A percentile compares a stretch with the other conserved stretches of the same genome.
phyloP scores from a whole-genome alignment of 2,113 vertebrate species.

The Larimichthys polyactis region DNA sequence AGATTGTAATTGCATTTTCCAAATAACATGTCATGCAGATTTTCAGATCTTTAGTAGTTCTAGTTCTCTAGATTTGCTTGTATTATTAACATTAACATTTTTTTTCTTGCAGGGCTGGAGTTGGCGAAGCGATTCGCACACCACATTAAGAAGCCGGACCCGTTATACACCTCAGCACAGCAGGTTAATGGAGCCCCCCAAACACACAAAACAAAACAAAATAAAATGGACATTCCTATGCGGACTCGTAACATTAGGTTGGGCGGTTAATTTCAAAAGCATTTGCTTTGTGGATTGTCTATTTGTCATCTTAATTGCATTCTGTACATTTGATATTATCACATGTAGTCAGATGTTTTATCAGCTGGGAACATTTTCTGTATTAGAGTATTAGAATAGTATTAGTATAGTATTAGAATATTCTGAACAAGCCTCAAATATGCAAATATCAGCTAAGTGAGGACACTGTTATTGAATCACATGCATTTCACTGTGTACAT shows the following conservation, averaged over 20 bases:
- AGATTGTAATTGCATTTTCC: neutral
- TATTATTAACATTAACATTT: slow-evolving; percentile 7
- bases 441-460: neutral
- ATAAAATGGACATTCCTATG: neutral
- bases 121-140: neutral
- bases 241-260: neutral
- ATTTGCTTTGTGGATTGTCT: slow-evolving; percentile 3
- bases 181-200: slow-evolving; percentile 11
- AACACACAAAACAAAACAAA: slow-evolving; percentile 4
- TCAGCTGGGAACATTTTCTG: neutral
- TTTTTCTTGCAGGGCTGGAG: slow-evolving; percentile 38
- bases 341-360: neutral
- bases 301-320: neutral
- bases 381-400: neutral
- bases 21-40: neutral
- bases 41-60: neutral
- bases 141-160: slow-evolving; percentile 8
- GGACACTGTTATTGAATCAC: neutral
- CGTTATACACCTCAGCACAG: neutral
- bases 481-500: neutral
- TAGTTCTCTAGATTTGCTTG: neutral
- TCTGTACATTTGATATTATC: neutral
- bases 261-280: neutral
- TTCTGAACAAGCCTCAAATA: neutral
- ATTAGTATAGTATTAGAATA: neutral